Evolutionary conservation across 2,113 vertebrate genomes (phyloP), one percentile per base, ranked within the genome.

Genomic region (Lynx canadensis): DNA sequence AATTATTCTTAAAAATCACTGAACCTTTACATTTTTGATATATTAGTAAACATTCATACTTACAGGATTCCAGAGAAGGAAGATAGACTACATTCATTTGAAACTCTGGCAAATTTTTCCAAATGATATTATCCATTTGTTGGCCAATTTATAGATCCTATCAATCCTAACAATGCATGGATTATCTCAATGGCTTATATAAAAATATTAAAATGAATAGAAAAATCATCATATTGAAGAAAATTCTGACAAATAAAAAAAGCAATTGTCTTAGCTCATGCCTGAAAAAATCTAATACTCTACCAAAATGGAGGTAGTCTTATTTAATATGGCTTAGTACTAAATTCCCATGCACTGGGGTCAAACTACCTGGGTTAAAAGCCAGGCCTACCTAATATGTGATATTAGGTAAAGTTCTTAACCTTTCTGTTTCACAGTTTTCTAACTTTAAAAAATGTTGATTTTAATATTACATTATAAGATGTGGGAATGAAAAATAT

Each of bases 181-280:
- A 29, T 7, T 83, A 74, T 71, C 21, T 95, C 45, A 89, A 76
- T 57, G 27, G 12, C 12, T 73, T 89, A 83, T n/a, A 57, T 7
- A 65, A 94, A 96, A 93, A 81, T 33, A 90, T 73, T 36, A 63
- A 23, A 52, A 89, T 9, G 50, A 88, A 91, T 74, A 80, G 19
- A 76, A 95, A 95, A 88, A 82, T 50, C 2, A 74, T 69, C 68
- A 88, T 5, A 63, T 27, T 21, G 12, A 89, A 91, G 48, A 93
- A 80, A 66, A 81, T 87, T 48, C 10, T 65, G 25, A 50, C 14
- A 21, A 91, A 81, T 55, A 41, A 83, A 69, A 82, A 41, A 87
- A 88, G 2, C 41, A 38, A 36, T 7, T 82, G 15, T 7, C 2
- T 73, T 55, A 76, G 6, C 1, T 27, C 27, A 66, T 38, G 16